Evolutionary conservation across 2,797 vertebrate species (phyloP), one percentile per base, ranked within the genome.

Genomic region (Zonotrichia albicollis): DNA sequence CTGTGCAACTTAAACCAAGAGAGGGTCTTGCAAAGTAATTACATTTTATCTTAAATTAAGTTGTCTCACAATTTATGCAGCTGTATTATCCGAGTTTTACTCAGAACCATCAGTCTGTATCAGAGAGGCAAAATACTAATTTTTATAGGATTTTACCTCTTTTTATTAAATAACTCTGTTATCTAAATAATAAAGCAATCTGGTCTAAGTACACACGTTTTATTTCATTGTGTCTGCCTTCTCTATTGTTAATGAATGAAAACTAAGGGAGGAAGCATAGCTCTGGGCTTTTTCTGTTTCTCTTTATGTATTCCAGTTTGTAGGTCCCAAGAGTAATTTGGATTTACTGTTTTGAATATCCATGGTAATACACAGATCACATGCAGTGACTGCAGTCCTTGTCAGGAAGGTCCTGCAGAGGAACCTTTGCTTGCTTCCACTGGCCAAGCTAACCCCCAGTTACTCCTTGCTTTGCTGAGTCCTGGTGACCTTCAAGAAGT

Each of bases 1-100:
- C 87, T 84, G 32, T 92, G 76, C 40, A 84, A 91, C 79, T 86
- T 72, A 83, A 87, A 78, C 74, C 51, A 79, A 91, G 60, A 87
- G 66, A 50, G 55, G 48, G 38, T 86, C 32, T 89, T 86, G 84
- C 70, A 89, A 75, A 2, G 16, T 26, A 83, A 76, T 62, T 77
- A 42, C 22, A 45, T 93, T 85, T 90, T 83, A 23, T 85, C 26
- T 93, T 84, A 75, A 89, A 80, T 83, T 51, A 32, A 68, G 43
- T 72, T 64, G 46, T 55, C 54, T 87, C 17, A 19, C 83, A 80
- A 83, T 87, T 94, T 43, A 38, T 78, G 60, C 36, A 78, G 54
- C 36, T 62, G 10, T 62, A 29, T 86, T 81, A 78, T 76, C 32
- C 1, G 6, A n/a, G 14, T 73, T 95, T 89, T 81, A 66, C 57